phyloP scores from a whole-genome alignment of 2,113 vertebrate species.

The Thunnus maccoyii region DNA sequence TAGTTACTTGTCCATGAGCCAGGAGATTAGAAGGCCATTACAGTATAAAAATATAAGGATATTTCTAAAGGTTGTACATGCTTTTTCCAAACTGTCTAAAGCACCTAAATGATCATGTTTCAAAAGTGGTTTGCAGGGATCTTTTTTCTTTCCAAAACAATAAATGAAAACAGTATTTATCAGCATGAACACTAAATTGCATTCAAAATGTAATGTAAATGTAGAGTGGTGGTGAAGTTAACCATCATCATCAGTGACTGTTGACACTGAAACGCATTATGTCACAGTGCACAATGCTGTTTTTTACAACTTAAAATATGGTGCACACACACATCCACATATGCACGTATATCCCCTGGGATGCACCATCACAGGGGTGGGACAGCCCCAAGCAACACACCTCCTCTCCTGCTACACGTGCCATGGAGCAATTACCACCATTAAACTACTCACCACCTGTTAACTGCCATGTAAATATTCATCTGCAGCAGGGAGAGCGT shows the following conservation, averaged over 20 bases:
- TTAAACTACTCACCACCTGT: conserved; percentile 98
- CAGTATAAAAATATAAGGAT: not conserved
- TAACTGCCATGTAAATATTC: conserved; percentile 99
- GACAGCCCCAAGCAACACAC: conserved; percentile 52
- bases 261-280: conserved; percentile 11
- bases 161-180: not conserved
- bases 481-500: conserved; percentile 90
- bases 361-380: conserved; percentile 50
- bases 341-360: conserved; percentile 38
- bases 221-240: not conserved
- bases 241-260: not conserved
- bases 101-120: not conserved
- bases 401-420: conserved; percentile 91
- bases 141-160: not conserved
- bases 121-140: not conserved
- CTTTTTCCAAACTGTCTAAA: not conserved
- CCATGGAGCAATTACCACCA: conserved; percentile 94
- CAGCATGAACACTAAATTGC: not conserved
- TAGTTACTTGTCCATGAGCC: not conserved
- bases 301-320: conserved; percentile 14
- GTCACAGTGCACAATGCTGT: not conserved
- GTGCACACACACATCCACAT: conserved; percentile 9
- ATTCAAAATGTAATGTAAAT: not conserved
- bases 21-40: not conserved
- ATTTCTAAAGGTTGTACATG: not conserved